Conservation (phyloP, 2,797 vertebrate species). For the Glossophaga mutica region DNA sequence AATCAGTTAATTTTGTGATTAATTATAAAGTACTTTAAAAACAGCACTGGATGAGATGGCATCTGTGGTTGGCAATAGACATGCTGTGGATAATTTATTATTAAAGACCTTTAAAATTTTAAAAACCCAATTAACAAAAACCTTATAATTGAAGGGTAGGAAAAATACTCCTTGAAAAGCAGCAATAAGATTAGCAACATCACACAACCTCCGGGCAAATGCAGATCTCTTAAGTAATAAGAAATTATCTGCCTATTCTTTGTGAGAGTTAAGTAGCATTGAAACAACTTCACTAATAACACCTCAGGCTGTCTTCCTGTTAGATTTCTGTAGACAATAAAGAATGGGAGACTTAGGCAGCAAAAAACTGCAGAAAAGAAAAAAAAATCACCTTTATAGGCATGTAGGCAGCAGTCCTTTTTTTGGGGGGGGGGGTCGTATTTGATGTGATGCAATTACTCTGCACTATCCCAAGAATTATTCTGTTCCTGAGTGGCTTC, state of each 20-base stretch:
- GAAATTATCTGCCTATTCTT: constrained; percentile 56
- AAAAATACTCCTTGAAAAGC: constrained; percentile 28
- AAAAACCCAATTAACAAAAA: constrained; percentile 68
- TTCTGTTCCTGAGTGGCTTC: not conserved
- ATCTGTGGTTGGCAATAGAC: constrained; percentile 69
- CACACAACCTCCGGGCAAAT: constrained; percentile 53
- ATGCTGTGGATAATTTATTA: constrained; percentile 70
- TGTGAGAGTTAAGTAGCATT: constrained; percentile 46
- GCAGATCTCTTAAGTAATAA: constrained; percentile 58
- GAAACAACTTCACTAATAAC: constrained; percentile 9
- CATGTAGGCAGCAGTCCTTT: too few species aligned
- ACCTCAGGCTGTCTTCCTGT: constrained; percentile 8
- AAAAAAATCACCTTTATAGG: not conserved
- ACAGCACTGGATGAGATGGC: constrained; percentile 24
- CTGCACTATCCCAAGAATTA: not conserved
- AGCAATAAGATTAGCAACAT: constrained; percentile 58
- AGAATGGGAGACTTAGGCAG: not conserved
- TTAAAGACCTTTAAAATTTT: constrained; percentile 69
- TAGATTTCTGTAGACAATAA: constrained; percentile 7
- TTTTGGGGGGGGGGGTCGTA: too few species aligned
- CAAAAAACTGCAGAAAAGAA: not conserved
- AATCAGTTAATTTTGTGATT: constrained; percentile 56
- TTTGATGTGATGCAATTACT: not conserved
- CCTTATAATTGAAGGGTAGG: constrained; percentile 51
- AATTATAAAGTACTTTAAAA: constrained; percentile 71